phyloP scores from a whole-genome alignment of 64 coral and sea anemone species.

The Porites australiensis region DNA sequence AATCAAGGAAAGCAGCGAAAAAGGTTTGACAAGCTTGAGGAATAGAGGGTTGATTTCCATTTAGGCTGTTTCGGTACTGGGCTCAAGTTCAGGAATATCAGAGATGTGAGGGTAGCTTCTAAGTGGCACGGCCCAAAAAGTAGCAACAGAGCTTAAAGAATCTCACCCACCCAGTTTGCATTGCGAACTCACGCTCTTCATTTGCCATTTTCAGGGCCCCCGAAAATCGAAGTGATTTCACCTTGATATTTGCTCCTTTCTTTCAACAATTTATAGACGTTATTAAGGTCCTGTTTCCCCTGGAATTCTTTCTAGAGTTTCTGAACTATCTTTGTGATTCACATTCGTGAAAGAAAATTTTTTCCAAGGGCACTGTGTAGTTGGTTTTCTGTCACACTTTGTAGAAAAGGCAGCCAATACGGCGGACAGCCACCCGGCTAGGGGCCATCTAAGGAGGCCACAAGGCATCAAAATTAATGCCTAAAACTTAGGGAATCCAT shows the following conservation, averaged over 20 bases:
- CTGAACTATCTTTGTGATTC: too few relatives aligned
- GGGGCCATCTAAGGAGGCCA: background rate
- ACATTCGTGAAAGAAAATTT: too few relatives aligned
- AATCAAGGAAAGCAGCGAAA: background rate
- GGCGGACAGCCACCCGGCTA: background rate
- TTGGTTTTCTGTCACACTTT: background rate
- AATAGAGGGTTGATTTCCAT: background rate
- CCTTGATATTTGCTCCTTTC: too few relatives aligned
- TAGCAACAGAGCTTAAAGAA: background rate
- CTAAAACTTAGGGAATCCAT: background rate
- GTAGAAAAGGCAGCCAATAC: background rate
- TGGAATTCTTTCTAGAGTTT: too few relatives aligned
- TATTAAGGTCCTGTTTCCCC: too few relatives aligned
- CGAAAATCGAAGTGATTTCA: too few relatives aligned
- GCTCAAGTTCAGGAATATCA: too few relatives aligned
- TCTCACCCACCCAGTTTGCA: background rate
- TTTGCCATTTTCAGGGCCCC: background rate
- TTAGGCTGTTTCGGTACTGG: too few relatives aligned
- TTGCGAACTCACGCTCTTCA: background rate
- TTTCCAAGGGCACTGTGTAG: too few relatives aligned
- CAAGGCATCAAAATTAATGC: background rate
- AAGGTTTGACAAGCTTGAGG: background rate
- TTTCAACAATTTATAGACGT: too few relatives aligned
- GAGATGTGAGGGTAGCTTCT: too few relatives aligned
- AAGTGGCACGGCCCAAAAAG: too few relatives aligned